These are phyloP conservation scores for Mormoops blainvillei DNA, from an alignment of 2,113 vertebrate genomes.

Conservation along the genomic window DNA sequence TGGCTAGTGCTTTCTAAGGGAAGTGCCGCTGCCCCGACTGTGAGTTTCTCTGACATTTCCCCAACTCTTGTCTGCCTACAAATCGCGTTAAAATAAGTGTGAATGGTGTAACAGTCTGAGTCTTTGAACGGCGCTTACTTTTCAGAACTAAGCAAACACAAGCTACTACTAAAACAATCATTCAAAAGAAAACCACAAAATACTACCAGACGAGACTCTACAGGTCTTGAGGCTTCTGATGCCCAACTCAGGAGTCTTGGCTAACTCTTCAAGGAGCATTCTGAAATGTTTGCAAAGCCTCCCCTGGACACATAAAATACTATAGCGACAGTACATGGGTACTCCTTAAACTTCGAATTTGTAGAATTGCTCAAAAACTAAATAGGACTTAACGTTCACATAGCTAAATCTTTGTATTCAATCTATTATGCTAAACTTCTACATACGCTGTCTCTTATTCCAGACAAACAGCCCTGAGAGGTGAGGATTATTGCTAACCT, in stretches of 20 bases:
- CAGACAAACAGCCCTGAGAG: background rate
- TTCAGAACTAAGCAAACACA: slow-evolving; percentile 43
- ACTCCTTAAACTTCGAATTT: slow-evolving; percentile 2
- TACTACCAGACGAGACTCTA: background rate
- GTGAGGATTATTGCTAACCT: background rate
- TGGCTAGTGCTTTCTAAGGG: background rate
- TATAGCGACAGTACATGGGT: background rate
- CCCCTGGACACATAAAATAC: background rate
- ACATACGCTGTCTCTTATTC: background rate
- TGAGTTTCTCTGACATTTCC: slow-evolving; percentile 38
- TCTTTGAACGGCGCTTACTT: slow-evolving; percentile 18
- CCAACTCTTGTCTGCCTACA: slow-evolving; percentile 6
- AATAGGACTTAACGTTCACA: background rate
- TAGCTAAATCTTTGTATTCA: background rate
- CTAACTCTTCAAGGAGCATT: slow-evolving; percentile 13
- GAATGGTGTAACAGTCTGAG: background rate
- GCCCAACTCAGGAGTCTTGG: background rate
- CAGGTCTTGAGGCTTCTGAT: background rate
- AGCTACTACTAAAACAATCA: background rate
- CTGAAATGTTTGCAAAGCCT: background rate
- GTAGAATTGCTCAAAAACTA: background rate
- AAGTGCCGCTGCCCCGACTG: background rate
- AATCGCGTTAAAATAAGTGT: slow-evolving; percentile 31
- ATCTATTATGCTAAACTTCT: background rate
- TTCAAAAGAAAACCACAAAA: slow-evolving; percentile 47